These are phyloP conservation scores for Peribatodes rhomboidaria DNA, from an alignment of 2,888 invertebrate genomes.

Conservation along the genomic window DNA sequence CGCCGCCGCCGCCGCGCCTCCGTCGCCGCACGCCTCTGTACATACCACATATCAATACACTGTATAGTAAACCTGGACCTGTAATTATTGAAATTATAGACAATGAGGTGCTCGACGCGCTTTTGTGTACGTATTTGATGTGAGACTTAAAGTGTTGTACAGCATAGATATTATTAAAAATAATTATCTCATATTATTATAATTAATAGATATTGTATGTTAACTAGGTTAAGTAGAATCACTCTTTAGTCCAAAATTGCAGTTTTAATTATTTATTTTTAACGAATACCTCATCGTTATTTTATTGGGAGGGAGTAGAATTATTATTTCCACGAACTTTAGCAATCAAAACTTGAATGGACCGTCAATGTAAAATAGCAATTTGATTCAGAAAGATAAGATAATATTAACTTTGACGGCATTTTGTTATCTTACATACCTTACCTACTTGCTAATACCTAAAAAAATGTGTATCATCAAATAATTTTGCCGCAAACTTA, in stretches of 20 bases:
- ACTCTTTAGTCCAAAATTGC: slow-evolving; percentile 81
- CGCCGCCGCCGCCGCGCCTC: slow-evolving; percentile 46
- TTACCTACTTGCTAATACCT: not conserved
- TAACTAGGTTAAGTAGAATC: slow-evolving; percentile 79
- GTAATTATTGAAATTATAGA: slow-evolving; percentile 67
- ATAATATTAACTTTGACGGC: not conserved
- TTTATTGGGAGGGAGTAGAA: slow-evolving; percentile 42
- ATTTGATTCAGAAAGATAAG: not conserved
- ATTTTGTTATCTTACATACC: not conserved
- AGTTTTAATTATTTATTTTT: slow-evolving; percentile 77
- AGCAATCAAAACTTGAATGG: not conserved
- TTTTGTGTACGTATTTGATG: slow-evolving; percentile 71
- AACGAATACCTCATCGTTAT: slow-evolving; percentile 56
- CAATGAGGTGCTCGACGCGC: slow-evolving; percentile 63
- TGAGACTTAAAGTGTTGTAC: slow-evolving; percentile 83
- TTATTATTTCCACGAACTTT: slow-evolving; percentile 14
- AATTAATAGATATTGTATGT: slow-evolving; percentile 62
- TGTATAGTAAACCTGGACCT: slow-evolving; percentile 69
- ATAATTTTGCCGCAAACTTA: slow-evolving; percentile 9
- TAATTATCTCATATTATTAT: slow-evolving; percentile 73
- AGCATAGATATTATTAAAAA: slow-evolving; percentile 80
- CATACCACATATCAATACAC: slow-evolving; percentile 81
- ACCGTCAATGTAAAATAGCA: not conserved
- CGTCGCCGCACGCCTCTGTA: slow-evolving; percentile 58
- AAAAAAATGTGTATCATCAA: slow-evolving; percentile 6